Evolutionary conservation across 2,888 invertebrate species (phyloP).

Genomic region (Himalopsyche japonica): DNA sequence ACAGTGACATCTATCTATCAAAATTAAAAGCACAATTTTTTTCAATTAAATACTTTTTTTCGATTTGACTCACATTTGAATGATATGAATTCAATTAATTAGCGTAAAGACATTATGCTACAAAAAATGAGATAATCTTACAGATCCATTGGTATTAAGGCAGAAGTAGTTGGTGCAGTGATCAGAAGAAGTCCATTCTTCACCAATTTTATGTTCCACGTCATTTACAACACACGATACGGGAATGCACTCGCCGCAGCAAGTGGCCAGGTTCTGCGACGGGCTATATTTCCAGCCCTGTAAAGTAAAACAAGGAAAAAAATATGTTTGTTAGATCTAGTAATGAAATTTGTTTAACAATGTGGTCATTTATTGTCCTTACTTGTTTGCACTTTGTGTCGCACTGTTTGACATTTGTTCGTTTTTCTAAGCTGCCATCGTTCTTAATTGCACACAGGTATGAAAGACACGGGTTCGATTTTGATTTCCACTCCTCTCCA

Average conservation of each 20-base stretch:
- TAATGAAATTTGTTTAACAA: neutral
- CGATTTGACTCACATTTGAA: too few species aligned
- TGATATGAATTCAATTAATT: too few species aligned
- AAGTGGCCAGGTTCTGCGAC: constrained; percentile 52
- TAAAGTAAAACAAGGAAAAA: neutral
- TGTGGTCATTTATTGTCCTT: constrained; percentile 12
- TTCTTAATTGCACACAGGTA: constrained; percentile 55
- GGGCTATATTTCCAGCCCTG: constrained; percentile 65
- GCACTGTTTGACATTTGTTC: constrained; percentile 61
- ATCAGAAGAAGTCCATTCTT: constrained; percentile 65
- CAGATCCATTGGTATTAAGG: constrained; percentile 55
- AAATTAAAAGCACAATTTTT: too few species aligned
- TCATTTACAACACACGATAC: constrained; percentile 63
- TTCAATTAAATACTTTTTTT: too few species aligned
- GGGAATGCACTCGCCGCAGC: constrained; percentile 69
- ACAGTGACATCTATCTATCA: too few species aligned
- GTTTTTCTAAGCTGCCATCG: constrained; percentile 56
- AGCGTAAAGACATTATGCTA: too few species aligned
- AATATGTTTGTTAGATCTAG: too few species aligned
- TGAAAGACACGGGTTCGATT: constrained; percentile 61
- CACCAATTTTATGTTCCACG: constrained; percentile 53
- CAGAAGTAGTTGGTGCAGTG: constrained; percentile 67
- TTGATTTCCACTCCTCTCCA: constrained; percentile 63
- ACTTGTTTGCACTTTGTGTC: constrained; percentile 53
- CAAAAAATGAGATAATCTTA: constrained; percentile 42